A percentile compares a stretch with the other conserved stretches of the same genome.
These are phyloP conservation scores for Urocolius indicus DNA, from an alignment of 2,113 vertebrate genomes.

Conservation along the genomic window DNA sequence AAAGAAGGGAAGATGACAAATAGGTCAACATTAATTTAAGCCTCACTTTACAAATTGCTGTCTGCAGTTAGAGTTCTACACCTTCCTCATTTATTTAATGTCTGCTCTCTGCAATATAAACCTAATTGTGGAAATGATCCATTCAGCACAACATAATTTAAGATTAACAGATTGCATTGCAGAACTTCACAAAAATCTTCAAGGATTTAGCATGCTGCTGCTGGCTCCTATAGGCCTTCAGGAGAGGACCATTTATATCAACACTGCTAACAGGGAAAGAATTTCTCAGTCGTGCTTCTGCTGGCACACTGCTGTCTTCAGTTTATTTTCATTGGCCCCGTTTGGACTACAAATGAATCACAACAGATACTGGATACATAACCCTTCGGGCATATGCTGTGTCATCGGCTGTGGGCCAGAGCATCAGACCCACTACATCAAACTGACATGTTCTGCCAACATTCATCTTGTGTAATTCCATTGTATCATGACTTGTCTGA, in stretches of 20 bases:
- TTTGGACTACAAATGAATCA: background rate
- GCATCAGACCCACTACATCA: background rate
- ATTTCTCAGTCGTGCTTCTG: background rate
- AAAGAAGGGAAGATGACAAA: slow-evolving; percentile 16
- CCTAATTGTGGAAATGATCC: slow-evolving; percentile 36
- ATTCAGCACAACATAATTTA: slow-evolving; percentile 34
- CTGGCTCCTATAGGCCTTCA: background rate
- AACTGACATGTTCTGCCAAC: background rate
- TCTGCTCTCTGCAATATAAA: slow-evolving; percentile 1
- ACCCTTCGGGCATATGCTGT: background rate
- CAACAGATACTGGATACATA: background rate
- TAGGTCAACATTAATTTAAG: slow-evolving; percentile 32
- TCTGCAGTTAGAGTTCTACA: slow-evolving; percentile 5
- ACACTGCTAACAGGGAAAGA: background rate
- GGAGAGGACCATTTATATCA: background rate
- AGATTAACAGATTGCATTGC: background rate
- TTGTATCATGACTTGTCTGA: background rate
- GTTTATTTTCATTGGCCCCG: background rate
- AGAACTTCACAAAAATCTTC: background rate
- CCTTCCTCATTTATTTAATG: slow-evolving; percentile 33
- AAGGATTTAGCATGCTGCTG: background rate
- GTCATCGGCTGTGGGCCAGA: background rate
- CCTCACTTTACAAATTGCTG: slow-evolving; percentile 17
- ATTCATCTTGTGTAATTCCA: background rate
- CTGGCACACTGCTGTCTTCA: background rate